phyloP scores from a whole-genome alignment of 2,888 invertebrate species.

The Heliconius ethilla region DNA sequence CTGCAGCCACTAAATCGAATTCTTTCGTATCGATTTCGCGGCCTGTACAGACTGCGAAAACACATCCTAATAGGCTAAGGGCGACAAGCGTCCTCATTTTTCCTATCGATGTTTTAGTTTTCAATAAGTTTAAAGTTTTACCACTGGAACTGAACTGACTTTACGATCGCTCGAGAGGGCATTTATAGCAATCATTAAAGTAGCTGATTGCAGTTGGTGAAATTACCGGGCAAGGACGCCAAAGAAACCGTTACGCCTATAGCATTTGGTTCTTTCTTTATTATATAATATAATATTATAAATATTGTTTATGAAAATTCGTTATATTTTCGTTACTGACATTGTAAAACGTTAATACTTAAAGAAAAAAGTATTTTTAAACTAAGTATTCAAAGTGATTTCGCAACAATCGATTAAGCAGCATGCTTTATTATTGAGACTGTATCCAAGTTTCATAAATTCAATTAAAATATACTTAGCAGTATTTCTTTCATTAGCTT shows the following conservation, averaged over 20 bases:
- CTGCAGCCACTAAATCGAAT: constrained; percentile 77
- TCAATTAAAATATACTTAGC: not conserved
- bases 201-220: constrained; percentile 74
- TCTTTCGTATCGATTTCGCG: constrained; percentile 66
- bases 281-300: constrained; percentile 38
- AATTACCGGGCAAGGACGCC: constrained; percentile 78
- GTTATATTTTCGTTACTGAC: not conserved
- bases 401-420: not conserved
- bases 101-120: constrained; percentile 43
- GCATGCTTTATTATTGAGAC: not conserved
- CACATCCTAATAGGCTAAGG: constrained; percentile 69
- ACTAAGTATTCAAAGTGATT: not conserved
- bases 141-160: constrained; percentile 70
- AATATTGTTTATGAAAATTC: constrained; percentile 2
- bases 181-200: constrained; percentile 74
- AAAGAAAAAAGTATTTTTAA: not conserved
- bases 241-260: constrained; percentile 69
- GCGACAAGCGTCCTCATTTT: constrained; percentile 77
- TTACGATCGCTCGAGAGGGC: constrained; percentile 60
- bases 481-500: not conserved
- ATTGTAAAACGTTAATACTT: not conserved
- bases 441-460: not conserved
- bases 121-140: constrained; percentile 66
- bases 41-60: constrained; percentile 62
- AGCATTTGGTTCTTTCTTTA: constrained; percentile 65